Conservation (phyloP, 2,113 vertebrate genomes). For the Leucopsar rothschildi region DNA sequence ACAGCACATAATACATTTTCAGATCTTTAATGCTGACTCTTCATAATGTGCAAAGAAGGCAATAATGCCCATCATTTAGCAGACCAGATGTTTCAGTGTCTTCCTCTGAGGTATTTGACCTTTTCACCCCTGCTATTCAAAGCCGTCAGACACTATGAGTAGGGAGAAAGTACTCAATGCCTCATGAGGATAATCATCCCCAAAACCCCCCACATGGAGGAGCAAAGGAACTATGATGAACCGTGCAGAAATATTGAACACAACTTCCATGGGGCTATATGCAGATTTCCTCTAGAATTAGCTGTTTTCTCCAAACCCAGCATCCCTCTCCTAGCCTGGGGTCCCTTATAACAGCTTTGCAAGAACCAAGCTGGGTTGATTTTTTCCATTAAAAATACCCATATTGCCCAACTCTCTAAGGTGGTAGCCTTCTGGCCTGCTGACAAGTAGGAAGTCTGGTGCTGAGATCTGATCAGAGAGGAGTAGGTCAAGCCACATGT, state of each 20-base stretch:
- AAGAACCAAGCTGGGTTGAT: neutral
- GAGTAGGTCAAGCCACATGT: neutral
- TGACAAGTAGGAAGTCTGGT: neutral
- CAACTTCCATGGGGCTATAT: neutral
- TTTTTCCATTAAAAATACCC: neutral
- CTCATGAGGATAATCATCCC: neutral
- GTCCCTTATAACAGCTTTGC: neutral
- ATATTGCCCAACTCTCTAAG: neutral
- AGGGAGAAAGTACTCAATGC: neutral
- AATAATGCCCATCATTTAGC: neutral
- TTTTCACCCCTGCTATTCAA: neutral
- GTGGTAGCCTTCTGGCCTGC: neutral
- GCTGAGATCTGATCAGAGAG: neutral
- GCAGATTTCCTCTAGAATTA: neutral
- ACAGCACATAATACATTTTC: neutral
- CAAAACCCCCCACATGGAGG: neutral
- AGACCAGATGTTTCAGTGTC: neutral
- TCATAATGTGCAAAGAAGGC: neutral
- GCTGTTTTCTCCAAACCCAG: neutral
- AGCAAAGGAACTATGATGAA: neutral
- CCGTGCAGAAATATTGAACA: neutral
- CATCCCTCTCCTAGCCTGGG: neutral
- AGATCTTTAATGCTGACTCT: neutral
- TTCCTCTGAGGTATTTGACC: neutral
- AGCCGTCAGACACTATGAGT: neutral